Evolutionary conservation across 1,140 invertebrate genomes (phyloP), one percentile per base, ranked within the genome.

Genomic region (Vanessa tameamea): DNA sequence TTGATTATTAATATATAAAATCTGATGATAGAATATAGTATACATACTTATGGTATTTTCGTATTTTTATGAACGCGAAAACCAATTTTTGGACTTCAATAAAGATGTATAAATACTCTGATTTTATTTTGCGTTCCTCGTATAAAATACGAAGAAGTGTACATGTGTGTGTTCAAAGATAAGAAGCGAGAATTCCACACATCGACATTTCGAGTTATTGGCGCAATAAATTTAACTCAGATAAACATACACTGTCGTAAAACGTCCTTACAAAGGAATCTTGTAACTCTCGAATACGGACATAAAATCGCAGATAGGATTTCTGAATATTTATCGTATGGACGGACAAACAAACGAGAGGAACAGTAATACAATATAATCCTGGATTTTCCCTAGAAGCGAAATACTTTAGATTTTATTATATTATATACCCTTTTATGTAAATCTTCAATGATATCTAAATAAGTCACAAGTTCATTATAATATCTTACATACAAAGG

Each of bases 211-310:
- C 70, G 69, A 72, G 73, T 78, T 78, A 78, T 78, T 78, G 77
- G 70, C 51, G 73, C 73, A 73, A 78, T 78, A 78, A 78, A 78
- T 78, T 73, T 78, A 69, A 72, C 72, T 61, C 61, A 72, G 77
- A 78, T 78, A 78, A 78, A 78, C 74, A 78, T 72, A 75, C 72
- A 68, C 55, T 69, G 73, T 78, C 77, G 77, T 78, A 78, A 78
- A 78, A 73, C 67, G 55, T 59, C 73, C 64, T 72, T 75, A 65
- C 67, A 76, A 63, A 73, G 77, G 68, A 78, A 75, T 69, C 66
- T 53, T 67, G 73, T 64, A 48, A 61, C 51, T 57, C 66, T 68
- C 67, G 59, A 68, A 69, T 69, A 20, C 66, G 66, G 65, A 63
- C 73, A 63, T 75, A 78, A 78, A 78, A 31, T 64, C 65, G 59